These are phyloP conservation scores for Apis cerana DNA, from an alignment of 1,140 invertebrate genomes.

Conservation along the genomic window DNA sequence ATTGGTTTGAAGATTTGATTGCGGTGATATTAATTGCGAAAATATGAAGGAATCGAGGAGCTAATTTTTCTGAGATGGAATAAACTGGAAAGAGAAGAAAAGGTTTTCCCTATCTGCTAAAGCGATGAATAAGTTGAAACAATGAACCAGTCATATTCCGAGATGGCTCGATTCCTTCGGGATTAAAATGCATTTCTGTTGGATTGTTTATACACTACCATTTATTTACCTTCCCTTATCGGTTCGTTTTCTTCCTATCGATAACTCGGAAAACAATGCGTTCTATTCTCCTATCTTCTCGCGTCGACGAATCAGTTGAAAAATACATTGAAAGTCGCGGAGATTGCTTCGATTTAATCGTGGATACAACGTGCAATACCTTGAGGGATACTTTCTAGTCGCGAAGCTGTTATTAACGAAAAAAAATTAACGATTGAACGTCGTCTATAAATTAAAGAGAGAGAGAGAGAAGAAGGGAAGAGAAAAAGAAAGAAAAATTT, in stretches of 20 bases:
- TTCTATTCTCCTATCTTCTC: background rate
- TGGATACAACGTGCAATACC: background rate
- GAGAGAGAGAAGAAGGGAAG: too few species aligned
- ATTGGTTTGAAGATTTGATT: background rate
- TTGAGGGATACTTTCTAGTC: background rate
- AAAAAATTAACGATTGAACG: too few species aligned
- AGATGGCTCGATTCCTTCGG: background rate
- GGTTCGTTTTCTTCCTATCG: conserved; percentile 5
- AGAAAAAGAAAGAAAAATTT: background rate
- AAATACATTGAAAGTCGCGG: conserved; percentile 5
- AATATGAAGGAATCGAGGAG: too few species aligned
- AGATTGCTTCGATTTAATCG: conserved; percentile 11
- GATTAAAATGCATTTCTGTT: background rate
- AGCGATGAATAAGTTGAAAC: background rate
- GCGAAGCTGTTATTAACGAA: background rate
- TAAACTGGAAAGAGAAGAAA: background rate
- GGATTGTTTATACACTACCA: conserved; percentile 19
- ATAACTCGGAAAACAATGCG: background rate
- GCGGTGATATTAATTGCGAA: too few species aligned
- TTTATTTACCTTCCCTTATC: conserved; percentile 18
- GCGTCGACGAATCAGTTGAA: background rate
- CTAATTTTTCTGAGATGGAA: too few species aligned
- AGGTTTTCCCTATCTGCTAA: background rate
- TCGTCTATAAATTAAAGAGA: background rate
- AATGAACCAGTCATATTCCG: background rate